Base-by-base conservation (phyloP, 2,888 invertebrate genomes). In the Campoplex nolae region DNA sequence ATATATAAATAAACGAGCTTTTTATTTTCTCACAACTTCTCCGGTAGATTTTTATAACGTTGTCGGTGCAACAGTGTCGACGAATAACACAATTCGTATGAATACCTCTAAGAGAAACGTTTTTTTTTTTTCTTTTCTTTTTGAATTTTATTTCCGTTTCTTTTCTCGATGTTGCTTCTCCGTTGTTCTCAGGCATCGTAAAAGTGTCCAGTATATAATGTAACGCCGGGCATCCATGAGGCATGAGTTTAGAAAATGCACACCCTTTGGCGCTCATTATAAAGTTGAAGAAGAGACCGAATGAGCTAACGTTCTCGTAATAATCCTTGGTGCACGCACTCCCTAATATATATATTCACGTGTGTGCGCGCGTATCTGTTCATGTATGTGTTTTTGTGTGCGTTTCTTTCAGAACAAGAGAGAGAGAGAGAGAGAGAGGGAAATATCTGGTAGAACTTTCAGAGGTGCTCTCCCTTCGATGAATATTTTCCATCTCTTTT, bases 251-350 rank as follows among this genome's bases (percentile, higher is more conserved):
- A 65, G n/a, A 65, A 48, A 76, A 76, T 65, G 76, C 48, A 35
- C 48, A 76, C 48, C 76, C 76, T 48, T 65, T 65, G 65, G 65
- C 79, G 74, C 79, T 84, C 84, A 79, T 74, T 74, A 84, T 67
- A 79, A 58, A 76, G 38, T 28, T 67, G 51, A 51, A 83, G 35
- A 38, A 58, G 18, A 62, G 32, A 48, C 79, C 70, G 80, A 58
- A 73, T 65, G 32, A 70, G 38, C 68, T 35, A 18, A 62, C n/a
- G 58, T 35, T 71, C 74, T 79, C 78, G 78, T 84, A 79, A 79
- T 84, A 84, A 75, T 79, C 42, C 67, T 78, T 78, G 32, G 45
- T 62, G 62, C 74, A 77, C 83, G 83, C 83, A 84, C 84, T 71
- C 78, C 45, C 78, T 45, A 35, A 70, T 70, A 45, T 28, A 70